These are phyloP conservation scores for Rhinoptilus africanus DNA, from an alignment of 2,113 vertebrate species.

Conservation along the genomic window DNA sequence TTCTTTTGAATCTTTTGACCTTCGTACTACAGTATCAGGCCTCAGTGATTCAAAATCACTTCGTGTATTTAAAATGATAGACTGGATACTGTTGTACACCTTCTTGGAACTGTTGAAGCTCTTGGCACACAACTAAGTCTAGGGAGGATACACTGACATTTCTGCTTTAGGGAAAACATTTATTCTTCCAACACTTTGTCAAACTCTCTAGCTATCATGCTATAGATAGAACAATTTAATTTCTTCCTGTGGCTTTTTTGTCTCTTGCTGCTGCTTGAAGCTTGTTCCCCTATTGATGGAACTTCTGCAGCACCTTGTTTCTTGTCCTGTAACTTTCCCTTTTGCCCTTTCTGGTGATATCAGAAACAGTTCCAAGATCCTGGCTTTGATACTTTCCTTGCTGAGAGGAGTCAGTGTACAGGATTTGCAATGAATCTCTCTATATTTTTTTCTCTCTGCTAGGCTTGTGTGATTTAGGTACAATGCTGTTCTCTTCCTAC, in stretches of 20 bases:
- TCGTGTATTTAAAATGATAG: background rate
- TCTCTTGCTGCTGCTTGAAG: background rate
- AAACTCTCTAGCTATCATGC: constrained; percentile 10
- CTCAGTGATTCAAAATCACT: background rate
- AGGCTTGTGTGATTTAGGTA: constrained; percentile 42
- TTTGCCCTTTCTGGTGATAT: background rate
- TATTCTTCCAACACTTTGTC: constrained; percentile 51
- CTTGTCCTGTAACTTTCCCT: background rate
- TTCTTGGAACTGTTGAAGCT: constrained; percentile 23
- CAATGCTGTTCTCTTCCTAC: constrained; percentile 27
- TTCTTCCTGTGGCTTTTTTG: background rate
- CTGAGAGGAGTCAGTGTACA: background rate
- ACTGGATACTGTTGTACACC: background rate
- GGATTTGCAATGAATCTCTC: background rate
- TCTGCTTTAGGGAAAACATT: constrained; percentile 55
- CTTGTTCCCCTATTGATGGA: background rate
- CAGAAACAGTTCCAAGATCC: background rate
- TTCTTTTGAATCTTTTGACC: background rate
- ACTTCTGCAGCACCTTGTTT: constrained; percentile 5
- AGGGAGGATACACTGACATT: constrained; percentile 42
- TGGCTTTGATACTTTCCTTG: background rate
- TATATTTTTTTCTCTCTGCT: constrained; percentile 24
- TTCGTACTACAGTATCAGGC: background rate
- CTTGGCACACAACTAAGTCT: constrained; percentile 23
- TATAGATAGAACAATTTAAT: constrained; percentile 36